Evolutionary conservation across 2,797 vertebrate species (phyloP), one percentile per base, ranked within the genome.

Genomic region (Scolopax rusticola): DNA sequence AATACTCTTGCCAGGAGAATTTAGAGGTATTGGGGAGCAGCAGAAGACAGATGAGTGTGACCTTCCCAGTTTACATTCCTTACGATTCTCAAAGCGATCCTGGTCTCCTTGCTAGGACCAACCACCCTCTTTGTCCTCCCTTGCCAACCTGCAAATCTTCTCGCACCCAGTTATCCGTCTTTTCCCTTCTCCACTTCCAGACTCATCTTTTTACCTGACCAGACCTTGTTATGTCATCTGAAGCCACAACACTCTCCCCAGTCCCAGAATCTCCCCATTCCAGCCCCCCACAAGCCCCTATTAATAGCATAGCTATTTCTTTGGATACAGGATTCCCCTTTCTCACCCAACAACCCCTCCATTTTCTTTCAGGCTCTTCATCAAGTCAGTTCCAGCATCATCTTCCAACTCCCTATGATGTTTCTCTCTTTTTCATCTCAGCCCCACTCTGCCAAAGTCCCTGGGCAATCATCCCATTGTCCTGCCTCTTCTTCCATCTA

Each of bases 11-110:
- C 76, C 84, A 65, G 17, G 6, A 92, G 70, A 94, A 92, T 91
- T 85, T 59, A 69, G 53, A 96, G 57, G n/a, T 88, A 91, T 78
- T 91, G 84, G 59, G 33, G 69, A 94, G 89, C 64, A 91, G 65
- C 0, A 0, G 68, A 85, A 92, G 91, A 95, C 74, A 87, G 65
- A 95, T 94, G 78, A 90, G 48, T 79, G 77, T 11, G 63, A 87
- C 91, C 87, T 93, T 90, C 96, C 85, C 76, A 73, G 40, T 84
- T 83, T 53, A 82, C 30, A 38, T 69, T 81, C 65, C 79, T 76
- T 51, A 63, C 0, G 8, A 71, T 74, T 77, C 80, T 82, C 79
- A 90, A 76, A 73, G 13, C 2, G 4, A 94, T 93, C 21, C 65
- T 51, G 50, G n/a, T 56, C 63, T 84, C 74, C 80, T 70, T 63